These are phyloP conservation scores for Megalonaias nervosa DNA, from an alignment of 1,140 invertebrate genomes.

Conservation along the genomic window DNA sequence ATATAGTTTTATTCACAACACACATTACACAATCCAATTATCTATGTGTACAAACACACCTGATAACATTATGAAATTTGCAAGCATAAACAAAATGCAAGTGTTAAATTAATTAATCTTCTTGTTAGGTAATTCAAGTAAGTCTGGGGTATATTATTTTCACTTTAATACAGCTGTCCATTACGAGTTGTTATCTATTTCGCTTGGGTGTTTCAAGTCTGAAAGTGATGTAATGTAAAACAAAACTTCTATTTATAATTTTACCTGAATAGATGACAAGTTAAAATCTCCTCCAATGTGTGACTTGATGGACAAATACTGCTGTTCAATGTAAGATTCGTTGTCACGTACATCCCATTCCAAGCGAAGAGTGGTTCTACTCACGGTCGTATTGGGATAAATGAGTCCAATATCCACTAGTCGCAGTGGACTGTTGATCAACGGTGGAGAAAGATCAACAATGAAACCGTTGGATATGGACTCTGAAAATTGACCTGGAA, in stretches of 20 bases:
- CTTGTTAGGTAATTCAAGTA: neutral
- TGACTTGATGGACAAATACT: slow-evolving; percentile 38
- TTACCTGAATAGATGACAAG: slow-evolving; percentile 27
- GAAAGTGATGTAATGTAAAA: neutral
- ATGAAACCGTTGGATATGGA: slow-evolving; percentile 29
- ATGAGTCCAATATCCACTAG: slow-evolving; percentile 2
- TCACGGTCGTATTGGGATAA: neutral
- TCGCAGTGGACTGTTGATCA: neutral
- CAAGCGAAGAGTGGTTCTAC: slow-evolving; percentile 20
- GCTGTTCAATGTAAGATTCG: slow-evolving; percentile 35
- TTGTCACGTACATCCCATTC: slow-evolving; percentile 31
- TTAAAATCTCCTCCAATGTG: slow-evolving; percentile 37
- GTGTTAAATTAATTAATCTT: too few species aligned
- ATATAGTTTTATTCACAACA: too few species aligned
- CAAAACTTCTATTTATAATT: neutral
- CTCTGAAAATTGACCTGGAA: too few species aligned
- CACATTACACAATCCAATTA: too few species aligned
- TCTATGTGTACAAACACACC: neutral
- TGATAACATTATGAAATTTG: neutral
- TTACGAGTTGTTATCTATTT: too few species aligned
- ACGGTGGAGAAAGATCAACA: slow-evolving; percentile 19
- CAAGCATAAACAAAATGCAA: too few species aligned
- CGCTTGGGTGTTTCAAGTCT: too few species aligned
- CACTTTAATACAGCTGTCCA: neutral
- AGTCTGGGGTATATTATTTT: neutral